Percentiles rank a stretch among this genome's conserved stretches.
Evolutionary conservation across 1,140 invertebrate genomes (phyloP).

Genomic region (Spodoptera frugiperda): DNA sequence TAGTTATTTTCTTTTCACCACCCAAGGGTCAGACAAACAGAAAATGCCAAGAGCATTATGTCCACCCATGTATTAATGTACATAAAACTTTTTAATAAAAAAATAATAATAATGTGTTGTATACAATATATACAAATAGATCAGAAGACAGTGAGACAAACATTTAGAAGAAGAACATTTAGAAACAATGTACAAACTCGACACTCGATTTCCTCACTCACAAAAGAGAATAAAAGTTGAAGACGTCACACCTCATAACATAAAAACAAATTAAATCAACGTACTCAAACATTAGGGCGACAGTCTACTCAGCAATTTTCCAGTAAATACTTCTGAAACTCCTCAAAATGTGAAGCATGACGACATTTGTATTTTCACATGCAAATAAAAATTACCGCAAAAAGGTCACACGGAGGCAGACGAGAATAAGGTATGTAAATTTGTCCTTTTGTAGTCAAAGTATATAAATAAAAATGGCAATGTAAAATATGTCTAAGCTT

Average conservation of each 20-base stretch:
- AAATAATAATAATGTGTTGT: too few species aligned
- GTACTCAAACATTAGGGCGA: neutral
- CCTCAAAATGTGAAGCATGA: constrained; percentile 28
- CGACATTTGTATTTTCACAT: constrained; percentile 40
- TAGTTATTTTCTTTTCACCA: too few species aligned
- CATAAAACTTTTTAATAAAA: too few species aligned
- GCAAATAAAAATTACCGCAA: constrained; percentile 52
- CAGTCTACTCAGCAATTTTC: constrained; percentile 10
- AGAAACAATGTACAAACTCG: too few species aligned
- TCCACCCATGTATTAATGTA: too few species aligned
- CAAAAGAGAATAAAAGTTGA: neutral
- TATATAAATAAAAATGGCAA: constrained; percentile 51
- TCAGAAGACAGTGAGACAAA: too few species aligned
- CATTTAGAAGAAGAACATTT: too few species aligned
- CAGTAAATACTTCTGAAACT: constrained; percentile 35
- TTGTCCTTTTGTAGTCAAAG: constrained; percentile 49
- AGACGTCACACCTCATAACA: constrained; percentile 1
- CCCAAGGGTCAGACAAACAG: too few species aligned
- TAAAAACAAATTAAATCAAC: constrained; percentile 6
- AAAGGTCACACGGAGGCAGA: constrained; percentile 49
- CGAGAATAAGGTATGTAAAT: constrained; percentile 52
- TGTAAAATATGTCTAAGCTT: constrained; percentile 42
- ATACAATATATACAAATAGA: too few species aligned
- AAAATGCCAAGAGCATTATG: too few species aligned
- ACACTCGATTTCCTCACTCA: neutral